Conservation (phyloP, 2,888 invertebrate genomes). For the Ferdinandea cuprea region DNA sequence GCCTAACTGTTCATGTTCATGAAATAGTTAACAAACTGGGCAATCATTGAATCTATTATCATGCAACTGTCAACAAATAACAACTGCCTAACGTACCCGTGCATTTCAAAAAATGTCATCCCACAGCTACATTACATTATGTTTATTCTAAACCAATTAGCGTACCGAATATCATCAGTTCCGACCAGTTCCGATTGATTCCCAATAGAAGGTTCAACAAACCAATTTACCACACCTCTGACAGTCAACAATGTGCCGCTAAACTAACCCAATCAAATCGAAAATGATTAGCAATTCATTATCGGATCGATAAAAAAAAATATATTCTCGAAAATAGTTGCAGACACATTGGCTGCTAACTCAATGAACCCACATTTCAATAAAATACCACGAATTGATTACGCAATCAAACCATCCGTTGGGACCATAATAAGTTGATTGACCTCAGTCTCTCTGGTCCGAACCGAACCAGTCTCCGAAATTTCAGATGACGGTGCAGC, state of each 20-base stretch:
- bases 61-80: too few species aligned
- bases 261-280: too few species aligned
- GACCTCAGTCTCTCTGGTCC: constrained; percentile 16
- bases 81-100: too few species aligned
- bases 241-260: too few species aligned
- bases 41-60: too few species aligned
- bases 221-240: not conserved
- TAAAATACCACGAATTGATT: constrained; percentile 65
- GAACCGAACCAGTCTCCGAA: too few species aligned
- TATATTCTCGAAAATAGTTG: not conserved
- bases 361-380: constrained; percentile 17
- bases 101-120: too few species aligned
- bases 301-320: constrained; percentile 30
- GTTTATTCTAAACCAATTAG: too few species aligned
- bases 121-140: too few species aligned
- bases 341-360: not conserved
- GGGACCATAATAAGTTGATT: constrained; percentile 48
- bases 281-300: constrained; percentile 64
- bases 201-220: constrained; percentile 24
- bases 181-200: not conserved
- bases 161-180: too few species aligned
- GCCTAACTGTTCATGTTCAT: too few species aligned
- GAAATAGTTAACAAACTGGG: too few species aligned
- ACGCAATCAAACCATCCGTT: constrained; percentile 40
- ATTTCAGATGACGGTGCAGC: constrained; percentile 22